Evolutionary conservation across 2,113 vertebrate species (phyloP).

Genomic region (Ardeotis arabs): DNA sequence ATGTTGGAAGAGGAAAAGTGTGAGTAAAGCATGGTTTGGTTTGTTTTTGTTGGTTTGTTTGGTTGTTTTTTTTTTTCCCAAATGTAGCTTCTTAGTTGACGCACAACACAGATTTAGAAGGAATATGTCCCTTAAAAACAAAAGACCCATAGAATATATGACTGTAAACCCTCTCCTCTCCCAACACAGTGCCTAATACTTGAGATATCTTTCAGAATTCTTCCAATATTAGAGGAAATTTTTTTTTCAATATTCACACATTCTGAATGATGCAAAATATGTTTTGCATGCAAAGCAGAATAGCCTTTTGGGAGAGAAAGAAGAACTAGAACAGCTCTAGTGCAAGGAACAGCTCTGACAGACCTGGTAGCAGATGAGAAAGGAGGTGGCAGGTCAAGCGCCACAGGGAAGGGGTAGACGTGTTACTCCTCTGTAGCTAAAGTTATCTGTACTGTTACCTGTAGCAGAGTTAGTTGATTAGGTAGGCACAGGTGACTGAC

Average conservation of each 20-base stretch:
- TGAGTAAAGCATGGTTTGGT: background rate
- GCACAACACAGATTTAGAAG: background rate
- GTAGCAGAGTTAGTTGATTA: background rate
- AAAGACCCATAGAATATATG: background rate
- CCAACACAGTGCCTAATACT: background rate
- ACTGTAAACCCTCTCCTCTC: background rate
- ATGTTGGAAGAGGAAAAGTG: background rate
- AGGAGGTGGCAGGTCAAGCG: background rate
- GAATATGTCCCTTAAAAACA: background rate
- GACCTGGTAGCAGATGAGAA: background rate
- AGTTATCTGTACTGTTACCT: background rate
- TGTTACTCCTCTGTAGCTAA: background rate
- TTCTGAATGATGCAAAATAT: background rate
- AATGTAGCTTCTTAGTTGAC: background rate
- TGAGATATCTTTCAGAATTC: background rate
- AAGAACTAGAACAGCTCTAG: background rate
- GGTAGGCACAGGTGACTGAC: background rate
- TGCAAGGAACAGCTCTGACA: background rate
- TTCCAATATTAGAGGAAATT: background rate
- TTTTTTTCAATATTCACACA: background rate
- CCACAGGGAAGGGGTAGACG: fast-evolving
- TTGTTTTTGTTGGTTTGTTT: background rate
- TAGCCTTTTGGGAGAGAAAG: background rate
- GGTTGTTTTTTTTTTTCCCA: background rate
- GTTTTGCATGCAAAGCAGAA: background rate